phyloP scores from a whole-genome alignment of 2,113 vertebrate species.

The Macrotus californicus region DNA sequence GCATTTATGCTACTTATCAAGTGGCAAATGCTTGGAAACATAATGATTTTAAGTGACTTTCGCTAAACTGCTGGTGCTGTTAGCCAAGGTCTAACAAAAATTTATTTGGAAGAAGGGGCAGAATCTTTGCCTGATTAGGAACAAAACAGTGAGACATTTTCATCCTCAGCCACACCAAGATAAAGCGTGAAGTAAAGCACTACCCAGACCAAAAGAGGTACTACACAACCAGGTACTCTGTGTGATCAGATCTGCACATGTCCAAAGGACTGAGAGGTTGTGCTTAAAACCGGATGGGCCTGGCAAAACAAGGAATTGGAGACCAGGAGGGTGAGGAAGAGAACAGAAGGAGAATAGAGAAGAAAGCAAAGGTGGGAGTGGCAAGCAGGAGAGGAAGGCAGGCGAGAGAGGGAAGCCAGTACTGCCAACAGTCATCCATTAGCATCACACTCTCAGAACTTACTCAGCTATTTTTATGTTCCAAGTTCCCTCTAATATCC shows the following conservation, averaged over 20 bases:
- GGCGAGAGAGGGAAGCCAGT: neutral
- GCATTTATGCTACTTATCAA: conserved; percentile 75
- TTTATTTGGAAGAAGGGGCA: conserved; percentile 69
- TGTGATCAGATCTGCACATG: neutral
- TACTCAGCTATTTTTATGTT: neutral
- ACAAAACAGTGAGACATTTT: neutral
- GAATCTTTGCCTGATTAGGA: conserved; percentile 44
- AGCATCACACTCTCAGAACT: neutral
- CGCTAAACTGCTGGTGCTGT: conserved; percentile 75
- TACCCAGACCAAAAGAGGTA: neutral
- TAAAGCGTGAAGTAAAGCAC: neutral
- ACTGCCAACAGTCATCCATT: neutral
- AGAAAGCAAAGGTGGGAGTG: neutral
- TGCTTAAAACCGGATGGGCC: neutral
- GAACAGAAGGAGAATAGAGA: neutral
- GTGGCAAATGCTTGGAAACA: conserved; percentile 72
- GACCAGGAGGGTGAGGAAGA: neutral
- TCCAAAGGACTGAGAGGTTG: accelerated
- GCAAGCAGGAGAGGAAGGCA: neutral
- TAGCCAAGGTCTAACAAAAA: conserved; percentile 73
- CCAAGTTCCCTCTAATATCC: neutral
- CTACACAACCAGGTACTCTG: neutral
- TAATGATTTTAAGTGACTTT: conserved; percentile 71
- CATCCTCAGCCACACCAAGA: neutral
- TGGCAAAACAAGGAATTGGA: neutral